Percentiles rank a stretch among this genome's conserved stretches.
Conservation (phyloP, 2,797 vertebrate genomes). For the Hydrocynus forskahlii region DNA sequence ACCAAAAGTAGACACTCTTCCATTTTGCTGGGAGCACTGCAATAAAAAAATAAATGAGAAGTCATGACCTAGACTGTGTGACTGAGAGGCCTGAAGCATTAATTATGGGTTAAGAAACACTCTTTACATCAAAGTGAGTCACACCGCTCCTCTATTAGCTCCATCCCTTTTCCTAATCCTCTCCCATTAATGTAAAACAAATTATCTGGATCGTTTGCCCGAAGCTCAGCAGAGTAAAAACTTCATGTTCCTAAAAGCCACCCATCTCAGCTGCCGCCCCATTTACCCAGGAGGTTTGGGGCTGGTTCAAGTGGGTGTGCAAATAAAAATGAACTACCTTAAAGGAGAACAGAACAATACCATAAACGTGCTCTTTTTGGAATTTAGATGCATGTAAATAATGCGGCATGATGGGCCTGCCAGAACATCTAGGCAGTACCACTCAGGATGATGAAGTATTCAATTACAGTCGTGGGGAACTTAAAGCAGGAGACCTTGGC, state of each 20-base stretch:
- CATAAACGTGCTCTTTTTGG: slow-evolving; percentile 16
- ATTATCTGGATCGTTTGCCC: slow-evolving; percentile 54
- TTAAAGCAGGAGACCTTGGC: slow-evolving; percentile 7
- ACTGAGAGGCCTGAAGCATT: slow-evolving; percentile 58
- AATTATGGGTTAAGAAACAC: slow-evolving; percentile 52
- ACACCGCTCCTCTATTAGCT: slow-evolving; percentile 21
- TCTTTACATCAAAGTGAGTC: slow-evolving; percentile 47
- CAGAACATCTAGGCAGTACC: slow-evolving; percentile 9
- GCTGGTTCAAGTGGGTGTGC: not conserved
- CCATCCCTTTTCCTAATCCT: slow-evolving; percentile 30
- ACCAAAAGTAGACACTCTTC: slow-evolving; percentile 51
- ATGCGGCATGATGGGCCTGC: slow-evolving; percentile 6
- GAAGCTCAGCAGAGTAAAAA: slow-evolving; percentile 32
- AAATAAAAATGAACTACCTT: slow-evolving; percentile 9
- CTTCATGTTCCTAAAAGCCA: slow-evolving; percentile 17
- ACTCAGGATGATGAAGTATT: slow-evolving; percentile 40
- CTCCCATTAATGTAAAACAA: slow-evolving; percentile 51
- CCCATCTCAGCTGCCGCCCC: not conserved
- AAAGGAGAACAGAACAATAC: slow-evolving; percentile 14
- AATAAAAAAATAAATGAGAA: slow-evolving; percentile 56
- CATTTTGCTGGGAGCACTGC: slow-evolving; percentile 42
- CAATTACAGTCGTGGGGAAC: slow-evolving; percentile 33
- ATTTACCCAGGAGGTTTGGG: not conserved
- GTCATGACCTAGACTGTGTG: slow-evolving; percentile 48
- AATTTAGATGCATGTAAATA: slow-evolving; percentile 45